These are phyloP conservation scores for Drosophila aldrichi DNA, from an alignment of 2,888 invertebrate species.

Conservation along the genomic window DNA sequence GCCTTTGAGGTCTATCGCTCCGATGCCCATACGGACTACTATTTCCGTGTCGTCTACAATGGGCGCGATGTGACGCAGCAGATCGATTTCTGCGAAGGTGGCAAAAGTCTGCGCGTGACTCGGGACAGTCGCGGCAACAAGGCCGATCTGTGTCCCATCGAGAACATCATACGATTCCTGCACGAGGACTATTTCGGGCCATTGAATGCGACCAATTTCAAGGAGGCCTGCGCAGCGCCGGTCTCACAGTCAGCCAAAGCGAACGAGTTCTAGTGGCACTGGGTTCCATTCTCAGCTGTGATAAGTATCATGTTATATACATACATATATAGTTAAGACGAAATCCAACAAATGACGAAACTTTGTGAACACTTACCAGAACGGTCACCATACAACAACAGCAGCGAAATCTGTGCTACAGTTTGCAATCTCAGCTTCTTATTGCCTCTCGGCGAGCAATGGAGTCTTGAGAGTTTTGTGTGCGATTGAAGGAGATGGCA, in stretches of 20 bases:
- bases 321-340: not conserved
- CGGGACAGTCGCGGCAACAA: conserved; percentile 86
- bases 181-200: conserved; percentile 94
- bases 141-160: conserved; percentile 92
- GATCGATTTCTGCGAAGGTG: conserved; percentile 91
- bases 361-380: not conserved
- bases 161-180: conserved; percentile 94
- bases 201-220: conserved; percentile 95
- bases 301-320: conserved; percentile 52
- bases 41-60: conserved; percentile 93
- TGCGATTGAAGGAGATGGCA: not conserved
- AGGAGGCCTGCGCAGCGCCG: conserved; percentile 90
- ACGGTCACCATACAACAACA: not conserved
- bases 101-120: conserved; percentile 86
- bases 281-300: conserved; percentile 57
- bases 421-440: not conserved
- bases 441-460: not conserved
- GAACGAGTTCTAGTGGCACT: conserved; percentile 78
- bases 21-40: conserved; percentile 88
- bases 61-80: conserved; percentile 94
- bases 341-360: conserved; percentile 18
- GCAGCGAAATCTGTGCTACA: not conserved
- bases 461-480: not conserved
- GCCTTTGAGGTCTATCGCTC: conserved; percentile 95
- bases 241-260: conserved; percentile 78